Conservation (phyloP, 2,113 vertebrate species). For the Engystomops pustulosus region DNA sequence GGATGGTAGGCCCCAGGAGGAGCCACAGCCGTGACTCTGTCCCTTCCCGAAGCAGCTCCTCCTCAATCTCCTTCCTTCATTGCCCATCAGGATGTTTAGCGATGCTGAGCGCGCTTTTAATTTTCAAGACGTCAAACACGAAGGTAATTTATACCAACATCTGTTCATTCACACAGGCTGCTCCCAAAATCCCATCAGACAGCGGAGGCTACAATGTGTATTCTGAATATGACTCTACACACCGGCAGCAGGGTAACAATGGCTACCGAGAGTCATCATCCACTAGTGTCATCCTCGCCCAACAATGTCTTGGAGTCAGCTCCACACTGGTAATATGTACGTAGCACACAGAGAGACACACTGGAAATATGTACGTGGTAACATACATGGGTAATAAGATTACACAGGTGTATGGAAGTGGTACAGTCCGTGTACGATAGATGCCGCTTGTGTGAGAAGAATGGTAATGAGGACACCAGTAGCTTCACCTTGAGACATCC, state of each 20-base stretch:
- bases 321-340: too few relatives aligned
- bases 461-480: conserved; percentile 87
- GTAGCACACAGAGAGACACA: too few relatives aligned
- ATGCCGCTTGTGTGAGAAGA: conserved; percentile 71
- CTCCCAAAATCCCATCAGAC: conserved; percentile 82
- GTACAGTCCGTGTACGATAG: neutral
- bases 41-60: too few relatives aligned
- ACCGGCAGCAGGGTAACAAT: neutral
- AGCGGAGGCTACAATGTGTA: neutral
- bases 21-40: neutral
- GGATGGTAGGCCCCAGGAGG: too few relatives aligned
- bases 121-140: conserved; percentile 88
- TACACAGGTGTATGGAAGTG: too few relatives aligned
- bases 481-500: conserved; percentile 93
- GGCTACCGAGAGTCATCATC: neutral
- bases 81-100: conserved; percentile 77
- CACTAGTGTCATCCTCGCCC: too few relatives aligned
- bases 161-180: conserved; percentile 89
- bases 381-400: too few relatives aligned
- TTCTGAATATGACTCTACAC: neutral
- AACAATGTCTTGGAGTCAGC: too few relatives aligned
- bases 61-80: too few relatives aligned
- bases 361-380: too few relatives aligned
- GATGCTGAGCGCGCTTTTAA: conserved; percentile 93
- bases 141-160: conserved; percentile 96